Conservation (phyloP, 2,888 invertebrate genomes). For the Eupelmus urozonus region DNA sequence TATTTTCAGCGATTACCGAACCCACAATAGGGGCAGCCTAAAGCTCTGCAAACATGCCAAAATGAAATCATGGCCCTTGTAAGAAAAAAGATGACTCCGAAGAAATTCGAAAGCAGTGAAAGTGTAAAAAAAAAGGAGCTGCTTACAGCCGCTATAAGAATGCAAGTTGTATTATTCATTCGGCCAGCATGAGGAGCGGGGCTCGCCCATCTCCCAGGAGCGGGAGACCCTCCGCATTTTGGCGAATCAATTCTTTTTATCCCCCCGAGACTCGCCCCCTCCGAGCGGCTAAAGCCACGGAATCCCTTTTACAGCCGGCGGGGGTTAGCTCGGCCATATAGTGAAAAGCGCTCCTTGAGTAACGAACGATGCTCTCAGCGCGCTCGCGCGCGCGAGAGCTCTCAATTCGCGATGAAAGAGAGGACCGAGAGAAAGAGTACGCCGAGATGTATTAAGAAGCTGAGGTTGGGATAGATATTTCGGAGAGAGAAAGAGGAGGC, state of each 20-base stretch:
- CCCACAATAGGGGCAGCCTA: no score
- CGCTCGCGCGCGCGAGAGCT: conserved; percentile 26
- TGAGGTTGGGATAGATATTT: background rate
- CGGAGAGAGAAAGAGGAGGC: background rate
- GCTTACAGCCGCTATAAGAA: no score
- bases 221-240: conserved; percentile 31
- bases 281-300: conserved; percentile 7
- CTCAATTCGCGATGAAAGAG: conserved; percentile 38
- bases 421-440: conserved; percentile 21
- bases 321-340: conserved; percentile 4
- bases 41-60: no score
- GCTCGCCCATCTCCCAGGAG: background rate
- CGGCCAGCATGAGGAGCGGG: background rate
- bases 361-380: conserved; percentile 33
- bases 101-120: conserved; percentile 7
- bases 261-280: conserved; percentile 12
- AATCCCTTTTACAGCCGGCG: conserved; percentile 41
- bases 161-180: conserved; percentile 39
- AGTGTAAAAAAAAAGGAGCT: conserved; percentile 32
- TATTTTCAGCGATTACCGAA: no score
- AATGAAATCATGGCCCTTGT: no score
- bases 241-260: conserved; percentile 45
- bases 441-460: conserved; percentile 6
- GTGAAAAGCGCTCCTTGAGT: conserved; percentile 38
- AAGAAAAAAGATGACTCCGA: no score